Evolutionary conservation across 2,888 invertebrate genomes (phyloP), one percentile per base, ranked within the genome.

Genomic region (Macroteleia sp.): DNA sequence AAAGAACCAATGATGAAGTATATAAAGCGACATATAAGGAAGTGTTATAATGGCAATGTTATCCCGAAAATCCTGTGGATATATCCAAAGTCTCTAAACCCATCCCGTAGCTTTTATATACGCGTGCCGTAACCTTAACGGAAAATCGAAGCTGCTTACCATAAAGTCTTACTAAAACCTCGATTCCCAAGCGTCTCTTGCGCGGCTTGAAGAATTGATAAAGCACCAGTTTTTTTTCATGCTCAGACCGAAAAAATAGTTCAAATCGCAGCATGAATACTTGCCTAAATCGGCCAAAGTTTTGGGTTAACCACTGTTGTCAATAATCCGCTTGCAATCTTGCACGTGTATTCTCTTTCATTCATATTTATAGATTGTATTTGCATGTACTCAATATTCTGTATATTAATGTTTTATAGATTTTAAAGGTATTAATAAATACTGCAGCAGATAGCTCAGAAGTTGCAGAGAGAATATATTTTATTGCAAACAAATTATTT

Each of bases 81-180:
- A n/a, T n/a, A 86, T 79, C 78, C 61, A 30, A 80, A 73, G 52
- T 39, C 79, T 81, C 80, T 86, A 85, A 85, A 82, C 85, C 81
- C 57, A 61, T 71, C 70, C 62, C 77, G 79, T 73, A 77, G 66
- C 80, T 79, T 78, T 81, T 81, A 74, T 74, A 81, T 69, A 84
- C 82, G 73, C 64, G 61, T 81, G 80, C 82, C 87, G 84, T 85
- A 87, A 89, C 87, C 87, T 89, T 90, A 89, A 89, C 88, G 89
- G 89, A 87, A 89, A 90, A 89, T 90, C 89, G 89, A 90, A 88
- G 83, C 88, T 89, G 87, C 88, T 90, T 90, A 89, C 89, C 90
- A 89, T 90, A 89, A 90, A 90, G 86, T 88, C 87, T 81, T 81
- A 85, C 86, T 84, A 87, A 87, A 89, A 85, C 88, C 80, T 71